Conservation (phyloP, 2,797 vertebrate genomes). For the Artibeus jamaicensis region DNA sequence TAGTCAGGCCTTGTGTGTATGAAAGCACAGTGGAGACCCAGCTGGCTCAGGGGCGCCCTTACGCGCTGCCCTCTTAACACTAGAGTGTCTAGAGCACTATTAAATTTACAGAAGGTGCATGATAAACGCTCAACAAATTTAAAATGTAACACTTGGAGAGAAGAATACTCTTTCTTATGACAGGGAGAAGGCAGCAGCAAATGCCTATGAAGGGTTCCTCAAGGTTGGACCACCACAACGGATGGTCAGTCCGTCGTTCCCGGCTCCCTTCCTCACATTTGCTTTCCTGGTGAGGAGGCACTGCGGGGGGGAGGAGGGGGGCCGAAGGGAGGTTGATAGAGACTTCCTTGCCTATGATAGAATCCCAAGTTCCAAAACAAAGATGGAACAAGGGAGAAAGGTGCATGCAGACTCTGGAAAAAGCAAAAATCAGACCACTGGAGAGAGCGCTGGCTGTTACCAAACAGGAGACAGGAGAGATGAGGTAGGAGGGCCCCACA, state of each 20-base stretch:
- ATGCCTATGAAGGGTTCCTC: neutral
- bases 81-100: neutral
- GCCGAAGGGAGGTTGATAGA: neutral
- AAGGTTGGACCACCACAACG: neutral
- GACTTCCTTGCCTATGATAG: neutral
- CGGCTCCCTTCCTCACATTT: neutral
- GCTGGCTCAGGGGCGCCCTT: neutral
- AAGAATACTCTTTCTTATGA: neutral
- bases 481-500: neutral
- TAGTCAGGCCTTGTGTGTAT: neutral
- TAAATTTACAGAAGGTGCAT: neutral
- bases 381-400: neutral
- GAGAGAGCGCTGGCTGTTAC: neutral
- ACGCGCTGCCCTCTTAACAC: neutral
- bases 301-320: neutral
- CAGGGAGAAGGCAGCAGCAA: neutral
- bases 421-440: neutral
- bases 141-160: neutral
- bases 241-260: neutral
- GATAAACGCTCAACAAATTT: conserved; percentile 1
- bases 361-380: conserved; percentile 5
- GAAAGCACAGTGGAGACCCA: neutral
- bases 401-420: neutral
- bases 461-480: neutral
- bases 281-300: neutral